Conservation (phyloP, 1,140 invertebrate genomes). For the Cepaea nemoralis region DNA sequence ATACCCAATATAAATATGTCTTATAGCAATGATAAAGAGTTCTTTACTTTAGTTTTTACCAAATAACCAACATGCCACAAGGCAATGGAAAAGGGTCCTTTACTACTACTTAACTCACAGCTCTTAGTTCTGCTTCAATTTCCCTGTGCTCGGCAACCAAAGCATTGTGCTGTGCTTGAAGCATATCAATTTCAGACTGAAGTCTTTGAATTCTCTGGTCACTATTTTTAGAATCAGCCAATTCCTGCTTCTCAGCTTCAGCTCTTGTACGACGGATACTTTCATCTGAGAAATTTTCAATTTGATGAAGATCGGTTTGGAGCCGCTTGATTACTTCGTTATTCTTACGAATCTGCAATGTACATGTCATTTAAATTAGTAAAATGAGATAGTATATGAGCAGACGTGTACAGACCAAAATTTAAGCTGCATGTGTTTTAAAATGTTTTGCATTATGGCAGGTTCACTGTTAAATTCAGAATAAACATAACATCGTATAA, state of each 20-base stretch:
- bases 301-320: constrained; percentile 68
- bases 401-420: too few relatives aligned
- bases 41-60: too few relatives aligned
- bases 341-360: constrained; percentile 67
- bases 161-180: constrained; percentile 65
- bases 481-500: too few relatives aligned
- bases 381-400: too few relatives aligned
- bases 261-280: constrained; percentile 63
- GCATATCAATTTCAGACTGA: constrained; percentile 60
- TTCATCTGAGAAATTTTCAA: constrained; percentile 71
- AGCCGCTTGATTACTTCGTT: constrained; percentile 69
- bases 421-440: too few relatives aligned
- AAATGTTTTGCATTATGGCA: too few relatives aligned
- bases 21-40: too few relatives aligned
- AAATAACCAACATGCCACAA: too few relatives aligned
- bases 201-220: constrained; percentile 68
- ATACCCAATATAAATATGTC: too few relatives aligned
- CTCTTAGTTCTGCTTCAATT: constrained; percentile 67
- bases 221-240: constrained; percentile 68
- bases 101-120: constrained; percentile 63
- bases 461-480: too few relatives aligned
- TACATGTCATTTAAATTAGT: neutral
- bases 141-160: constrained; percentile 67
- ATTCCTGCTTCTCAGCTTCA: constrained; percentile 70
- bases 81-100: too few relatives aligned